Evolutionary conservation across 2,797 vertebrate genomes (phyloP), one percentile per base, ranked within the genome.

Genomic region (Tinamus major): DNA sequence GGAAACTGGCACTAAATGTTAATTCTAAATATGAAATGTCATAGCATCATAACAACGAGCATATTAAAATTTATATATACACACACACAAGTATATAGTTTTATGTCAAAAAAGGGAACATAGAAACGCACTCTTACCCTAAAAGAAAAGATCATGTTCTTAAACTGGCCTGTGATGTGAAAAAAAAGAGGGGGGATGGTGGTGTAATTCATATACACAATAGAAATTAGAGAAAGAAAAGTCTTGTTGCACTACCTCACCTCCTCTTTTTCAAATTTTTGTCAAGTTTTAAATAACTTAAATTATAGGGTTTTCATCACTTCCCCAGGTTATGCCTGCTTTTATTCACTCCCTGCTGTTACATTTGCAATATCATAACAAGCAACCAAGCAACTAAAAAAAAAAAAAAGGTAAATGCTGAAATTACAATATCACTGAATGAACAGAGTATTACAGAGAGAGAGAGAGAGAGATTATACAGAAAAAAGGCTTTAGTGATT

Each of bases 231-330:
- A 71, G 56, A 77, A 75, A 37, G 76, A 90, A 84, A 88, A 12
- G 16, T 33, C 53, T 55, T 62, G 5, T 3, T 85, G 44, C 68
- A 65, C 9, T 59, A 6, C 23, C 78, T 10, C 58, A 58, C 35
- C 20, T 62, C 4, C 6, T 74, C 35, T 42, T 59, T 18, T 17
- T 15, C n/a, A 58, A n/a, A 13, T 82, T 62, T 91, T 91, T n/a
- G 67, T 63, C 49, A 93, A 76, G 46, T 87, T 89, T 92, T 27
- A 79, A 89, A 80, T 79, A 78, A 92, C 15, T 71, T 62, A 46
- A 68, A 82, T 85, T 78, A 87, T 5, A 55, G 3, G 7, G 13
- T 59, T 89, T 92, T 76, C 42, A 74, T 55, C 53, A 46, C 14
- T 76, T 70, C 56, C 39, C 56, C 8, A 85, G 65, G 31, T 58